Percentiles rank a stretch among this genome's conserved stretches.
These are phyloP conservation scores for Stenurella melanura DNA, from an alignment of 2,888 invertebrate genomes.

Conservation along the genomic window DNA sequence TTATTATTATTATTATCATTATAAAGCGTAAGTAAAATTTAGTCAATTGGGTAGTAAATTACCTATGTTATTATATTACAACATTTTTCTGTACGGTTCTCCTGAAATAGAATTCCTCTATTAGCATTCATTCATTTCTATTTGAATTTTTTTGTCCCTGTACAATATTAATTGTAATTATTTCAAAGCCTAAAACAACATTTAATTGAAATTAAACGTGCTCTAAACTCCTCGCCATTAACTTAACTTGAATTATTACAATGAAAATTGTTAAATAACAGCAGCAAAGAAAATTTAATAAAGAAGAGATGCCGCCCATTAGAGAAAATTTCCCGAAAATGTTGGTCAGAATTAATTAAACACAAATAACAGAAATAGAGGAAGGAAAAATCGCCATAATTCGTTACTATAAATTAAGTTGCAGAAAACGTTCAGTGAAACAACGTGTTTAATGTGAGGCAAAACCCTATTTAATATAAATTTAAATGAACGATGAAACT, in stretches of 20 bases:
- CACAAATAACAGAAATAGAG: slow-evolving; percentile 32
- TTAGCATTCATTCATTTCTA: slow-evolving; percentile 5
- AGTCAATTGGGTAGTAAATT: too few species aligned
- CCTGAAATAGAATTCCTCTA: not conserved
- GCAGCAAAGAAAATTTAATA: slow-evolving; percentile 36
- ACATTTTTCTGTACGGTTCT: too few species aligned
- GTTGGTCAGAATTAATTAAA: slow-evolving; percentile 39
- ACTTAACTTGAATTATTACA: slow-evolving; percentile 32
- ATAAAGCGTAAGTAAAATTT: too few species aligned
- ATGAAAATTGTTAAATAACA: slow-evolving; percentile 38
- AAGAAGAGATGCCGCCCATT: slow-evolving; percentile 29
- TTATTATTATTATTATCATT: too few species aligned
- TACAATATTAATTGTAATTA: slow-evolving; percentile 29
- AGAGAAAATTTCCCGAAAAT: slow-evolving; percentile 31
- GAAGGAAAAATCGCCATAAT: slow-evolving; percentile 29
- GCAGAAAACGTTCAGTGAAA: slow-evolving; percentile 2
- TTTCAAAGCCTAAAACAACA: slow-evolving; percentile 31
- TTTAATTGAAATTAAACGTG: slow-evolving; percentile 34
- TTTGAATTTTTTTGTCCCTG: slow-evolving; percentile 8
- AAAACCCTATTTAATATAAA: slow-evolving; percentile 29
- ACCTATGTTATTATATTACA: too few species aligned
- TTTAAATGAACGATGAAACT: slow-evolving; percentile 17
- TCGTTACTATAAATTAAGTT: slow-evolving; percentile 30
- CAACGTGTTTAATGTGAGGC: slow-evolving; percentile 9
- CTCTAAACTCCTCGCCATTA: slow-evolving; percentile 17